phyloP scores from a whole-genome alignment of 2,888 invertebrate genomes.

The Eilema caniola region DNA sequence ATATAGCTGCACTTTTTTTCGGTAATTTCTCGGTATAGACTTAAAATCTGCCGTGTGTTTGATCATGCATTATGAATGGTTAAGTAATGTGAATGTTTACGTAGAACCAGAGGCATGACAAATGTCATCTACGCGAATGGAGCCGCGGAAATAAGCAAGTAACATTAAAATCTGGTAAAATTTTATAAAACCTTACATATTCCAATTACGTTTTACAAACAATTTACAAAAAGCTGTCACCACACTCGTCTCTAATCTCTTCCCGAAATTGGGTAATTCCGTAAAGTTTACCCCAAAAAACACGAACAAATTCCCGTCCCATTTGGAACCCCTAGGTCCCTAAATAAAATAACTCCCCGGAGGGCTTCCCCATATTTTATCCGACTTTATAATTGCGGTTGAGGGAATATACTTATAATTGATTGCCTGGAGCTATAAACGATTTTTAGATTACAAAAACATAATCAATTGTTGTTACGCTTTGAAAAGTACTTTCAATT shows the following conservation, averaged over 20 bases:
- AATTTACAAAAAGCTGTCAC: constrained; percentile 17
- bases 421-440: constrained; percentile 36
- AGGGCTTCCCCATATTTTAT: constrained; percentile 44
- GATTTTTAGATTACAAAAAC: constrained; percentile 39
- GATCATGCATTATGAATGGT: no score
- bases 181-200: background rate
- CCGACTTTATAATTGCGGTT: constrained; percentile 45
- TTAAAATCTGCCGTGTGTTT: no score
- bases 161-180: no score
- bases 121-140: no score
- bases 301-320: constrained; percentile 36
- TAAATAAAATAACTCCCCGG: constrained; percentile 42
- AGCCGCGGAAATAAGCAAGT: no score
- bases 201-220: constrained; percentile 2
- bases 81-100: no score
- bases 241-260: constrained; percentile 28
- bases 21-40: no score
- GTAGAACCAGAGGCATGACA: no score
- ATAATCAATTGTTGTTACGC: constrained; percentile 33
- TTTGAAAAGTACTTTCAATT: constrained; percentile 18
- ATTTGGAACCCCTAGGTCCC: constrained; percentile 34
- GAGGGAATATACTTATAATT: constrained; percentile 41
- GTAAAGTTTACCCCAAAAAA: constrained; percentile 39
- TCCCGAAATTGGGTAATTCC: constrained; percentile 40
- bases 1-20: no score